Conservation (phyloP, 2,888 invertebrate genomes). For the Lasioglossum marginatum region DNA sequence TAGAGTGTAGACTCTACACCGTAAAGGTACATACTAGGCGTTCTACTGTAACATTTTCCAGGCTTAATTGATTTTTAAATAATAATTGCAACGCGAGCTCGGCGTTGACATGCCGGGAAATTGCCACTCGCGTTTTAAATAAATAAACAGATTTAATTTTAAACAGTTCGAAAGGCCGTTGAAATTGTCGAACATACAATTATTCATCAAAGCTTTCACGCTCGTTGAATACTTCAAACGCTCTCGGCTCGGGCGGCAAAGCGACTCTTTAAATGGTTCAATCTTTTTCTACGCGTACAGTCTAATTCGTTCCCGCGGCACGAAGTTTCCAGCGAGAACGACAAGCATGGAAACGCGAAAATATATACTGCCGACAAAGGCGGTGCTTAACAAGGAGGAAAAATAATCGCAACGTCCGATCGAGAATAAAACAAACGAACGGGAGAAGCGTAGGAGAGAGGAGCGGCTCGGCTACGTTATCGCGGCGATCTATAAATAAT, state of each 20-base stretch:
- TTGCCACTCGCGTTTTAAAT: not conserved
- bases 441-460: conserved; percentile 17
- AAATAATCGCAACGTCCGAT: conserved; percentile 29
- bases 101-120: not conserved
- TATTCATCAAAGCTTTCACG: conserved; percentile 7
- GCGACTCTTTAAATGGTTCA: not conserved
- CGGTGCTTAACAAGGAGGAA: not conserved
- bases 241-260: not conserved
- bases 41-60: not conserved
- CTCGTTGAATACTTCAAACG: conserved; percentile 2
- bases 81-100: not conserved
- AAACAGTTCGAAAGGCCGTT: not conserved
- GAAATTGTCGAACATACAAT: conserved; percentile 1
- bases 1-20: too few species aligned
- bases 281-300: conserved; percentile 6
- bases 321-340: not conserved
- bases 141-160: conserved; percentile 1
- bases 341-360: not conserved
- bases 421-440: conserved; percentile 17
- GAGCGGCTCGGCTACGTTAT: conserved; percentile 29
- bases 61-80: not conserved
- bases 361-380: not conserved
- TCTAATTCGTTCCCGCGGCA: conserved; percentile 5
- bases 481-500: conserved; percentile 60
- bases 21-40: not conserved